phyloP scores from a whole-genome alignment of 2,888 invertebrate genomes.

The Cryptocephalus primarius region DNA sequence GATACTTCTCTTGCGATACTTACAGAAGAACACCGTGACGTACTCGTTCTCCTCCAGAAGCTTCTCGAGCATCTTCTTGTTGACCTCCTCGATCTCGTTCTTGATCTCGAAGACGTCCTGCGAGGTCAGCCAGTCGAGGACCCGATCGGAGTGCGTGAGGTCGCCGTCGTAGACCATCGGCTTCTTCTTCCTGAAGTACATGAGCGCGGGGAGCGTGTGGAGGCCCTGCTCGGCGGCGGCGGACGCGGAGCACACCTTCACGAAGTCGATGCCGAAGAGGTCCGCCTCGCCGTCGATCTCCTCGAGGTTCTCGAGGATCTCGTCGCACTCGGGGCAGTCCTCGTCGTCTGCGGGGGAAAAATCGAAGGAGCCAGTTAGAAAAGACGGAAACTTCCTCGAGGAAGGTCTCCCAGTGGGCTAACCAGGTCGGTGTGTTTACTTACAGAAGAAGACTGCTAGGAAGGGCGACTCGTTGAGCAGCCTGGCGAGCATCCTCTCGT shows the following conservation, averaged over 20 bases:
- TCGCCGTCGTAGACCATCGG: constrained; percentile 87
- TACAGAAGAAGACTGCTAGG: constrained; percentile 86
- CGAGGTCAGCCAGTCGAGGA: constrained; percentile 82
- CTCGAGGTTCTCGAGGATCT: constrained; percentile 81
- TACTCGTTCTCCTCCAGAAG: constrained; percentile 90
- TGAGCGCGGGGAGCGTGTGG: constrained; percentile 72
- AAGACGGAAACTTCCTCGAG: too few relatives aligned
- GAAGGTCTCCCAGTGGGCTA: too few relatives aligned
- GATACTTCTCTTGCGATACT: too few relatives aligned
- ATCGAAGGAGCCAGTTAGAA: background rate
- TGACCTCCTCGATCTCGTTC: constrained; percentile 95
- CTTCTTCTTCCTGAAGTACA: constrained; percentile 71
- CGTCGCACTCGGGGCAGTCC: constrained; percentile 84
- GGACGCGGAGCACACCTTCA: constrained; percentile 75
- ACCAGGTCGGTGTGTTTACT: constrained; percentile 37
- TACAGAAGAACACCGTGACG: constrained; percentile 91
- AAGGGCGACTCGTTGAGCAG: constrained; percentile 77
- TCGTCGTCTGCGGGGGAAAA: constrained; percentile 58
- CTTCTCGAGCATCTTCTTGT: constrained; percentile 92
- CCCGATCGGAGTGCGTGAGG: constrained; percentile 72
- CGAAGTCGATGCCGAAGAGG: constrained; percentile 87
- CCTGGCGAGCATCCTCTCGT: constrained; percentile 78
- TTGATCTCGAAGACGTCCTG: constrained; percentile 92
- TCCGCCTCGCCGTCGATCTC: constrained; percentile 94
- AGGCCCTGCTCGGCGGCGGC: constrained; percentile 75